phyloP scores from a whole-genome alignment of 2,113 vertebrate species.

The Dipodomys spectabilis region DNA sequence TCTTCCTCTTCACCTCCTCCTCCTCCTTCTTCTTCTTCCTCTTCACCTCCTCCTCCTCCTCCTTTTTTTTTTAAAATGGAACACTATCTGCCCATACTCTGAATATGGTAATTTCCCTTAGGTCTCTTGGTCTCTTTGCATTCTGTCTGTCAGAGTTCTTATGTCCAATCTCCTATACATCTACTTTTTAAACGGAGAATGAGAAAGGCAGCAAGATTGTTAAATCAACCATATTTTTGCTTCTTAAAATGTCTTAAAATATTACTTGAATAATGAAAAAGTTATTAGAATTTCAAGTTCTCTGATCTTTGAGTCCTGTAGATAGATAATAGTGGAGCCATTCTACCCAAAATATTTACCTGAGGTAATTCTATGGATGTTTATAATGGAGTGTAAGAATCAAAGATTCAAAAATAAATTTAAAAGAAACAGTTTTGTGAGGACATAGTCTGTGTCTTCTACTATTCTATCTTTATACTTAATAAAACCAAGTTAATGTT shows the following conservation, averaged over 20 bases:
- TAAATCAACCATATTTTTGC: slow-evolving; percentile 9
- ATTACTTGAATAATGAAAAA: not conserved
- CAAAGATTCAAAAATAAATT: slow-evolving; percentile 36
- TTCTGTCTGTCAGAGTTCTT: not conserved
- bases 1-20: no score
- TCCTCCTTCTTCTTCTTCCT: no score
- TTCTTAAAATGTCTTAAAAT: not conserved
- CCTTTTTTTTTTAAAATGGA: no score
- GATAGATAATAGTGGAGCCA: not conserved
- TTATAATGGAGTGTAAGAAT: slow-evolving; percentile 33
- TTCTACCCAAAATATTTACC: not conserved
- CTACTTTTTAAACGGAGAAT: not conserved
- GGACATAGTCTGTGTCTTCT: not conserved
- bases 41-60: no score
- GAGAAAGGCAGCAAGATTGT: not conserved
- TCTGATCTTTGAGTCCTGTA: slow-evolving; percentile 18
- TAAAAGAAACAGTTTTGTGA: slow-evolving; percentile 52
- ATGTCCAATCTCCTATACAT: not conserved
- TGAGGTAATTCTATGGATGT: slow-evolving; percentile 14
- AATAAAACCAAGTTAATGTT: slow-evolving; percentile 39
- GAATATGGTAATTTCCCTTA: slow-evolving; percentile 33
- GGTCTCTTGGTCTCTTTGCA: not conserved
- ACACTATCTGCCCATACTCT: not conserved
- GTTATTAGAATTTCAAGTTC: not conserved
- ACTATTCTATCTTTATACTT: not conserved